Percentiles rank a stretch among this genome's conserved stretches.
These are phyloP conservation scores for Drosophila oshimai DNA, from an alignment of 1,140 invertebrate genomes.

Conservation along the genomic window DNA sequence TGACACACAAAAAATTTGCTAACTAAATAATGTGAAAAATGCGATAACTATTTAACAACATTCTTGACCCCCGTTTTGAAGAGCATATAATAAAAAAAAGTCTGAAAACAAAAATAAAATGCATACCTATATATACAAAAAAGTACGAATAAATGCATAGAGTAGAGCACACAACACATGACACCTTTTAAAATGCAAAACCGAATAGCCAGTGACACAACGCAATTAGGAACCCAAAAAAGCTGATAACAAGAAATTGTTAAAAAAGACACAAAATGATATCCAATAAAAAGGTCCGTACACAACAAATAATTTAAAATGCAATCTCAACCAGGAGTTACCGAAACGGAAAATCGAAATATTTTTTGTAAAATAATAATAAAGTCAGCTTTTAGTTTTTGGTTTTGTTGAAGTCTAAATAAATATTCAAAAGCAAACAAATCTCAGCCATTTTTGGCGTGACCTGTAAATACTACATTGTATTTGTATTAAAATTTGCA, in stretches of 20 bases:
- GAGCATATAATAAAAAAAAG: constrained; percentile 69
- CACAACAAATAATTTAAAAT: constrained; percentile 5
- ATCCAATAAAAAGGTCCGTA: constrained; percentile 3
- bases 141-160: constrained; percentile 53
- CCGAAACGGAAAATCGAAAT: neutral
- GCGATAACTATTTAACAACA: constrained; percentile 64
- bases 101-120: constrained; percentile 56
- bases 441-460: constrained; percentile 13
- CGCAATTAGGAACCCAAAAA: neutral
- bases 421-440: neutral
- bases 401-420: neutral
- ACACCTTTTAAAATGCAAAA: constrained; percentile 36
- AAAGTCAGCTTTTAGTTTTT: neutral
- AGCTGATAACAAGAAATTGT: constrained; percentile 6
- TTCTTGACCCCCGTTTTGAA: constrained; percentile 72
- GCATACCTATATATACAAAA: constrained; percentile 43
- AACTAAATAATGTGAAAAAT: constrained; percentile 10
- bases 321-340: neutral
- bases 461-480: constrained; percentile 22
- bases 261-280: neutral
- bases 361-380: constrained; percentile 16
- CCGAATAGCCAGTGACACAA: constrained; percentile 3
- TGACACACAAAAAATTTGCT: constrained; percentile 17
- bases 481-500: constrained; percentile 1
- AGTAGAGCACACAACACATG: constrained; percentile 15